phyloP scores from a whole-genome alignment of 2,113 vertebrate genomes.

The Crocuta crocuta region DNA sequence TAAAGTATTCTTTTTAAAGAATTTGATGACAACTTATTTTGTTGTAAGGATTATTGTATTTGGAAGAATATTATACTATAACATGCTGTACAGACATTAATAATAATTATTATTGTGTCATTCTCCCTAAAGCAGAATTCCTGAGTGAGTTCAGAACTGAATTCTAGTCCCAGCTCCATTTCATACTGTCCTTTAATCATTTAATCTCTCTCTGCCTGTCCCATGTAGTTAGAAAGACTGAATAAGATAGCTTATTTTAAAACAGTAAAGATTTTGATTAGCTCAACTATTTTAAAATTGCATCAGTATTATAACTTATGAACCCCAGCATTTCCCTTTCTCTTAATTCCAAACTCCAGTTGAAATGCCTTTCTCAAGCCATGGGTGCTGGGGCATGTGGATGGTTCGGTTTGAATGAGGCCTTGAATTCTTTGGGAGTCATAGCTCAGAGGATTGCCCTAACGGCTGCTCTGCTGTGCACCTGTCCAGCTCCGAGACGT shows the following conservation, averaged over 20 bases:
- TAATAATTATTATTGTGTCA: neutral
- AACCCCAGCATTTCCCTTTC: neutral
- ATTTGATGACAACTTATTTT: neutral
- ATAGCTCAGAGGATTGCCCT: neutral
- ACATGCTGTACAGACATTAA: neutral
- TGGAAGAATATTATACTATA: neutral
- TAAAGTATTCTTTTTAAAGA: neutral
- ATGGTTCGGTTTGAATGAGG: neutral
- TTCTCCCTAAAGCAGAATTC: constrained; percentile 28
- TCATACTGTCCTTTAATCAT: neutral
- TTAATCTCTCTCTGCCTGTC: neutral
- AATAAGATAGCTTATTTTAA: constrained; percentile 24
- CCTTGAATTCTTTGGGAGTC: neutral
- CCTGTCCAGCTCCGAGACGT: neutral
- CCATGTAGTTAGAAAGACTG: neutral
- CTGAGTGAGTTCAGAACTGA: neutral
- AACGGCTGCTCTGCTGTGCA: neutral
- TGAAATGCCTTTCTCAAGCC: neutral
- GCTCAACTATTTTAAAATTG: neutral
- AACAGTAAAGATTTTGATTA: constrained; percentile 21
- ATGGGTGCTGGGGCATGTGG: neutral
- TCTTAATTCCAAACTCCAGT: neutral
- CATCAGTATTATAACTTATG: constrained; percentile 11
- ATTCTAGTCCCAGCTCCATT: neutral
- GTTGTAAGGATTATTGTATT: constrained; percentile 9